These are phyloP conservation scores for Troides aeacus DNA, from an alignment of 2,888 invertebrate genomes.

Conservation along the genomic window DNA sequence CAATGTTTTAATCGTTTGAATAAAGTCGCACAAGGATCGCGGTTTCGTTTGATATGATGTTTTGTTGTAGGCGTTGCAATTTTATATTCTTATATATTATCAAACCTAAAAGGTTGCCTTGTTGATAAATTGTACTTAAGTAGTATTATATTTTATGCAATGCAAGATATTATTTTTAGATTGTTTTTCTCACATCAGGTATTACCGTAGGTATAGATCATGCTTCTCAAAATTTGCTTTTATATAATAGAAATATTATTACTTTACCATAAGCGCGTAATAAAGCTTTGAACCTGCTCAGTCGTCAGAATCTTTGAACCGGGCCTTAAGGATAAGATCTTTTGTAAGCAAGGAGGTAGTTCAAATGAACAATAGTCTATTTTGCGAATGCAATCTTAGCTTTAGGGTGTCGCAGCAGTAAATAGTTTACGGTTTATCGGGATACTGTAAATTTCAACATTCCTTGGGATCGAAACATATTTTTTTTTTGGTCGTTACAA, in stretches of 20 bases:
- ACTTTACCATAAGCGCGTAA: neutral
- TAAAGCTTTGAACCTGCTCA: neutral
- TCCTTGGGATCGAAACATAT: conserved; percentile 65
- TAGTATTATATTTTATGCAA: conserved; percentile 13
- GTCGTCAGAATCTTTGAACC: neutral
- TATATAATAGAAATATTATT: neutral
- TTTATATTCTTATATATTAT: conserved; percentile 15
- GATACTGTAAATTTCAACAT: conserved; percentile 66
- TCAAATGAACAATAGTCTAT: conserved; percentile 60
- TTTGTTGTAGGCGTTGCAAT: conserved; percentile 6
- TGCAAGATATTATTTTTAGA: neutral
- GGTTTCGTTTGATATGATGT: neutral
- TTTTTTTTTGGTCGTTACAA: conserved; percentile 46
- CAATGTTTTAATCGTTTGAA: no score
- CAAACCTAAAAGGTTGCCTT: conserved; percentile 15
- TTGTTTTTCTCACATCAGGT: neutral
- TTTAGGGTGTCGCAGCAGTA: conserved; percentile 53
- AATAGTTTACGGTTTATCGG: conserved; percentile 58
- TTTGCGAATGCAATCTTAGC: conserved; percentile 58
- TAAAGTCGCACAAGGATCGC: neutral
- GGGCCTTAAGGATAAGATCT: conserved; percentile 32
- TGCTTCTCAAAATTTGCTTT: neutral
- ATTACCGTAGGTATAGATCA: neutral
- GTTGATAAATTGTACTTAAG: conserved; percentile 26
- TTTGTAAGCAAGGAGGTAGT: conserved; percentile 54